phyloP scores from a whole-genome alignment of 1,140 invertebrate genomes.

The Sitophilus oryzae region DNA sequence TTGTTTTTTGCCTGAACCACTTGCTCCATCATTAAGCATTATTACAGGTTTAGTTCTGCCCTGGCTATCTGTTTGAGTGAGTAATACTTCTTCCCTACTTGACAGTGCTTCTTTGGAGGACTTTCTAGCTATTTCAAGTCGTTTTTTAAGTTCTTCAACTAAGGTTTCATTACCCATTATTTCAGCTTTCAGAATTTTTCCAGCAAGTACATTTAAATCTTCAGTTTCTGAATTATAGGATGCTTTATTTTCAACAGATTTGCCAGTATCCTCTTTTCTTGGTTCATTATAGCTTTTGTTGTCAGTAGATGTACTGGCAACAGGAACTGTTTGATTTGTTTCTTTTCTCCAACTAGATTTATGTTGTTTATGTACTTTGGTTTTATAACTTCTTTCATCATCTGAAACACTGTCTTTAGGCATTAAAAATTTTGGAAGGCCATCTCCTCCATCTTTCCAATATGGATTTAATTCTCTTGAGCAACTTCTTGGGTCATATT shows the following conservation, averaged over 20 bases:
- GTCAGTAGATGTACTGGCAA: background rate
- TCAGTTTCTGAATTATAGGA: constrained; percentile 45
- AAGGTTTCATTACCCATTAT: constrained; percentile 73
- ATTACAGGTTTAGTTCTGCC: constrained; percentile 58
- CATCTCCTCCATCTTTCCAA: constrained; percentile 83
- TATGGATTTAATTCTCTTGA: constrained; percentile 82
- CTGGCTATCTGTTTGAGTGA: constrained; percentile 63
- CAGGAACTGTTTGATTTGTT: background rate
- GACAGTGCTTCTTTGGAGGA: constrained; percentile 45
- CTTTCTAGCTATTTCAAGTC: constrained; percentile 65
- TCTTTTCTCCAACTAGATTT: constrained; percentile 12
- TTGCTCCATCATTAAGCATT: constrained; percentile 37
- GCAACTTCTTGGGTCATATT: constrained; percentile 66
- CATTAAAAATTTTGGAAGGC: constrained; percentile 62
- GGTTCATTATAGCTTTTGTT: constrained; percentile 23
- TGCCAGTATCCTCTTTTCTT: background rate
- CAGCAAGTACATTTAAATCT: constrained; percentile 81
- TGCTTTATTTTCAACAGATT: background rate
- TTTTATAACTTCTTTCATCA: constrained; percentile 11
- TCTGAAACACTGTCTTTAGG: constrained; percentile 40
- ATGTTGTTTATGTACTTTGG: constrained; percentile 15
- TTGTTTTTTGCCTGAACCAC: constrained; percentile 41
- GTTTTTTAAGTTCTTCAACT: constrained; percentile 63
- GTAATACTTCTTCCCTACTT: constrained; percentile 54
- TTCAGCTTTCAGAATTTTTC: constrained; percentile 87